Base-by-base conservation (phyloP, 2,888 invertebrate genomes). In the Nowickia ferox region DNA sequence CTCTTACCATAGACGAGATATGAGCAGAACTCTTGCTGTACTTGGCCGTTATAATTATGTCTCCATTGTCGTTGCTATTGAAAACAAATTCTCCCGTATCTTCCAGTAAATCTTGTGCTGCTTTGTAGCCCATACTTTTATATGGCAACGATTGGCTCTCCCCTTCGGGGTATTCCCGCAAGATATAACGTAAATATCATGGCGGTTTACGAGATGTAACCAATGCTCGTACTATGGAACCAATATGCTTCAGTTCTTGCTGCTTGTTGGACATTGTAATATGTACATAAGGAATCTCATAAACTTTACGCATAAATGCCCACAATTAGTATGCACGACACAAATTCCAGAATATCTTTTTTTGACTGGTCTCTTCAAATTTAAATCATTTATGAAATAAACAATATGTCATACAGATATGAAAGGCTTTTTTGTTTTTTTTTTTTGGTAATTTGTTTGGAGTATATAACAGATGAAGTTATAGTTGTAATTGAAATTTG, bases 81-180 rank as follows among this genome's bases (percentile, higher is more conserved):
- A 93, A 93, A 10, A 94, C 92, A 88, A 94, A 94, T 89, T 95
- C 93, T 42, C 94, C 94, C 13, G 95, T 94, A 19, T 94, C 94
- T 86, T 94, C 94, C 48, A 96, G 93, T 85, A 96, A 93, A 51
- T 95, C 94, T 83, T 95, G 94, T 10, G 96, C 91, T 10, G 93
- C 92, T 53, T 92, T 89, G 91, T 93, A 96, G 8, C 96, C 96
- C 77, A 95, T 92, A 88, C 93, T 93, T 81, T 92, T 93, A 88
- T 92, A 96, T 9, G 96, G 96, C 88, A 96, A 95, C 88, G 92
- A 92, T 89, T 94, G 94, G 40, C 95, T 95, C 90, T 95, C 94
- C 40, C 96, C 91, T 87, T 94, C 94, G 71, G 91, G 92, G 90
- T 95, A 96, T 89, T 96, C 96, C 63, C 93, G 95, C 94, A 90